A percentile compares a stretch with the other conserved stretches of the same genome.
Evolutionary conservation across 2,113 vertebrate species (phyloP).

Genomic region (Morone chrysops): DNA sequence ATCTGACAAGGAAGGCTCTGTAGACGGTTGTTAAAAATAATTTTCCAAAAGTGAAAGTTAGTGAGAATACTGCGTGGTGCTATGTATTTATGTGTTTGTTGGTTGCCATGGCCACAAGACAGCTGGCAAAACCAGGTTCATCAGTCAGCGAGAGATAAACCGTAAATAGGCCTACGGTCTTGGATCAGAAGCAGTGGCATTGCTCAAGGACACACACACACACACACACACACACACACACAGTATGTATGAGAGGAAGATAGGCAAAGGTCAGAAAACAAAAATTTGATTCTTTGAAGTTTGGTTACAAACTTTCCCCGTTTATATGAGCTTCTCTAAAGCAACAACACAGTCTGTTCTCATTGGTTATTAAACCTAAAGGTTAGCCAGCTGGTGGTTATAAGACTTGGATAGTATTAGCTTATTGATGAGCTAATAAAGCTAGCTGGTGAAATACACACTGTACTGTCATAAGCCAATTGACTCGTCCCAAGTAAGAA

Average conservation of each 20-base stretch:
- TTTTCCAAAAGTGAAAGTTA: constrained; percentile 7
- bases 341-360: too few species aligned
- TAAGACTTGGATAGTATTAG: too few species aligned
- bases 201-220: constrained; percentile 35
- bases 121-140: constrained; percentile 28
- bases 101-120: constrained; percentile 38
- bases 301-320: neutral
- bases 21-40: neutral
- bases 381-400: too few species aligned
- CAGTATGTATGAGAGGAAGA: neutral
- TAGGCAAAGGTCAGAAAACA: constrained; percentile 11
- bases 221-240: constrained; percentile 29
- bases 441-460: too few species aligned
- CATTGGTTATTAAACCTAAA: too few species aligned
- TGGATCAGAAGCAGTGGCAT: constrained; percentile 32
- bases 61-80: neutral
- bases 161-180: constrained; percentile 12
- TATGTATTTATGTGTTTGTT: constrained; percentile 11
- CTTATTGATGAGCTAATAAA: too few species aligned
- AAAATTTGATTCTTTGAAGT: neutral
- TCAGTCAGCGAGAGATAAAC: constrained; percentile 46
- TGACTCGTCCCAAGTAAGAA: too few species aligned
- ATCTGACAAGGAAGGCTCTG: neutral
- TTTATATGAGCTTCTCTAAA: neutral
- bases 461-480: too few species aligned